Conservation (phyloP, 2,797 vertebrate genomes). For the Periophthalmus magnuspinnatus region DNA sequence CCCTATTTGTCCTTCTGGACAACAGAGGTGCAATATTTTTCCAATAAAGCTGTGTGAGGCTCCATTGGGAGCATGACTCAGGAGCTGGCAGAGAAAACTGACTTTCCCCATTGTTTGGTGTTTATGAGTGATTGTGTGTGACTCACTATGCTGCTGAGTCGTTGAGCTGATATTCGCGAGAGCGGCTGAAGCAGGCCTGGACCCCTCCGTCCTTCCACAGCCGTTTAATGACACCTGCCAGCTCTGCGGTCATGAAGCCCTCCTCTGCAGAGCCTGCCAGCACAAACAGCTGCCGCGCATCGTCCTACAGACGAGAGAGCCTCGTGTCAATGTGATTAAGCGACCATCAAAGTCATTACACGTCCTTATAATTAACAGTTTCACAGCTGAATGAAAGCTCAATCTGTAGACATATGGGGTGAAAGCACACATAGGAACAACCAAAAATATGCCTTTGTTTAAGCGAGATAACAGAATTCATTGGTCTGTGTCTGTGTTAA, state of each 20-base stretch:
- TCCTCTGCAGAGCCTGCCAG: conserved; percentile 95
- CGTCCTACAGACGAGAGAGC: conserved; percentile 78
- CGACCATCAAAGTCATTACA: conserved; percentile 14
- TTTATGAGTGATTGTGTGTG: conserved; percentile 19
- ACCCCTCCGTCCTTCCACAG: conserved; percentile 96
- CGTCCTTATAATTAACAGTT: neutral
- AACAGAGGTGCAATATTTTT: conserved; percentile 11
- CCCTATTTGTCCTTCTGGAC: conserved; percentile 9
- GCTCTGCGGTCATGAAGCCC: conserved; percentile 95
- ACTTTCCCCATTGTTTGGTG: conserved; percentile 20
- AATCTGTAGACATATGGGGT: conserved; percentile 4
- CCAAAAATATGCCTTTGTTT: neutral
- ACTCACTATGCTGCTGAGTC: conserved; percentile 98
- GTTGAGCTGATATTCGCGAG: conserved; percentile 97
- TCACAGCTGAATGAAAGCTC: conserved; percentile 5
- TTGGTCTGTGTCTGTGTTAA: neutral
- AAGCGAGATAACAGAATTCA: neutral
- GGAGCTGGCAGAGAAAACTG: neutral
- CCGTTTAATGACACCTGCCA: conserved; percentile 95
- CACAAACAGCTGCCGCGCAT: conserved; percentile 94
- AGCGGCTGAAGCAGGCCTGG: conserved; percentile 96
- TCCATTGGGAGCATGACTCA: conserved; percentile 32
- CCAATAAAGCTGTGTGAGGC: conserved; percentile 17
- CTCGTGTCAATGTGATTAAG: conserved; percentile 19
- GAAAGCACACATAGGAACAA: neutral